Conservation (phyloP, 2,797 vertebrate species). For the Lepus oiostolus region DNA sequence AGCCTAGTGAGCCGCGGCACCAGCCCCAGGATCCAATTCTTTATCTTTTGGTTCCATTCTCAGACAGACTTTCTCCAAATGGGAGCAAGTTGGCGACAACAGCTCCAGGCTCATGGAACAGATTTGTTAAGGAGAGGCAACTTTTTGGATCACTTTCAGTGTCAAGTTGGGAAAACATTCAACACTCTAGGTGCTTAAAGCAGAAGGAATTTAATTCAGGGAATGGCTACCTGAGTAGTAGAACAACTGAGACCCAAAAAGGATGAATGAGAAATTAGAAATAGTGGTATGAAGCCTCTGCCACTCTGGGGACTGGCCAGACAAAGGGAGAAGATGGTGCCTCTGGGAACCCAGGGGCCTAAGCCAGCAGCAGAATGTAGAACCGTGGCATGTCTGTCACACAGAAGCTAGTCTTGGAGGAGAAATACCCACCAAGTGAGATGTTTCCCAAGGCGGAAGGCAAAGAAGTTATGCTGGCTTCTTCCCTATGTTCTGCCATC, state of each 20-base stretch:
- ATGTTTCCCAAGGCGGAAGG: not conserved
- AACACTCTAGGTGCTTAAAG: not conserved
- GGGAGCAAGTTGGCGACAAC: not conserved
- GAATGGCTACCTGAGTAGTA: not conserved
- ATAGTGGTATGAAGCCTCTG: not conserved
- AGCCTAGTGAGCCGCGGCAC: too few species aligned
- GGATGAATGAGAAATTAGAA: not conserved
- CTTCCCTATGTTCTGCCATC: not conserved
- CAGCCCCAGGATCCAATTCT: not conserved
- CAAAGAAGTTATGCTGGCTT: not conserved
- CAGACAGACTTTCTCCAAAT: slow-evolving; percentile 4
- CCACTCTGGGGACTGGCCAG: not conserved
- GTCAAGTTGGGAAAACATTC: slow-evolving; percentile 27
- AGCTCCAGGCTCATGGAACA: not conserved
- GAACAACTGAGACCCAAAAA: slow-evolving; percentile 28
- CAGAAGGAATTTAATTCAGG: slow-evolving; percentile 45
- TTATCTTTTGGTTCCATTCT: slow-evolving; percentile 32
- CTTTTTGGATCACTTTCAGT: not conserved
- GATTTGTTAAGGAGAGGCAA: not conserved
- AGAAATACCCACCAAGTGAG: not conserved
- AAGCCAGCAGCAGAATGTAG: not conserved
- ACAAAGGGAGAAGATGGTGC: not conserved
- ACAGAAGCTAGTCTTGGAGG: not conserved
- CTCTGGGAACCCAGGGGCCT: not conserved
- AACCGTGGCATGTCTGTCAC: not conserved